Percentiles rank a stretch among this genome's conserved stretches.
phyloP scores from a whole-genome alignment of 2,888 invertebrate genomes.

The Ormia ochracea region DNA sequence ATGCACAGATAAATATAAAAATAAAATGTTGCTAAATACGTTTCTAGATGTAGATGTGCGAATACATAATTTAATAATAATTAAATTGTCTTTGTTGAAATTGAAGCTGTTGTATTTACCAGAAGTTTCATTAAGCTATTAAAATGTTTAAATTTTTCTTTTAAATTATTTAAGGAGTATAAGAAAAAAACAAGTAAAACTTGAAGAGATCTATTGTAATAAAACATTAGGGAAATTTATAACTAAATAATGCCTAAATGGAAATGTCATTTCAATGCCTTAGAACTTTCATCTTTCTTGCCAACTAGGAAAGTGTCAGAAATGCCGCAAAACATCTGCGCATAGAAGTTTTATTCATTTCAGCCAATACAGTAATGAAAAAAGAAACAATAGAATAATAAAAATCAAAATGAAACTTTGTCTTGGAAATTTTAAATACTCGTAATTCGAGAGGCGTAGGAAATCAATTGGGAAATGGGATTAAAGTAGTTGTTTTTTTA shows the following conservation, averaged over 20 bases:
- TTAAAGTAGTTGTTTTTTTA: too few species aligned
- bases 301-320: slow-evolving; percentile 56
- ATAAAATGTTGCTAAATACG: slow-evolving; percentile 28
- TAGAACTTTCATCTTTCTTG: slow-evolving; percentile 41
- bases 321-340: slow-evolving; percentile 62
- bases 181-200: neutral
- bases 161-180: neutral
- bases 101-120: neutral
- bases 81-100: neutral
- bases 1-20: neutral
- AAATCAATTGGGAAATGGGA: too few species aligned
- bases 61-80: slow-evolving; percentile 6
- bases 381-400: slow-evolving; percentile 13
- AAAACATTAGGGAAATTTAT: slow-evolving; percentile 52
- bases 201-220: slow-evolving; percentile 50
- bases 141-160: slow-evolving; percentile 29
- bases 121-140: slow-evolving; percentile 41
- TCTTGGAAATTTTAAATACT: slow-evolving; percentile 30
- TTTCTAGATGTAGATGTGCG: neutral
- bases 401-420: slow-evolving; percentile 53
- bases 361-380: slow-evolving; percentile 36
- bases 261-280: slow-evolving; percentile 52
- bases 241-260: slow-evolving; percentile 56
- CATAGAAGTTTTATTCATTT: slow-evolving; percentile 50
- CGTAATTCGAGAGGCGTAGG: slow-evolving; percentile 21